Conservation (phyloP, 2,888 invertebrate genomes). For the Lasioglossum figueresi region DNA sequence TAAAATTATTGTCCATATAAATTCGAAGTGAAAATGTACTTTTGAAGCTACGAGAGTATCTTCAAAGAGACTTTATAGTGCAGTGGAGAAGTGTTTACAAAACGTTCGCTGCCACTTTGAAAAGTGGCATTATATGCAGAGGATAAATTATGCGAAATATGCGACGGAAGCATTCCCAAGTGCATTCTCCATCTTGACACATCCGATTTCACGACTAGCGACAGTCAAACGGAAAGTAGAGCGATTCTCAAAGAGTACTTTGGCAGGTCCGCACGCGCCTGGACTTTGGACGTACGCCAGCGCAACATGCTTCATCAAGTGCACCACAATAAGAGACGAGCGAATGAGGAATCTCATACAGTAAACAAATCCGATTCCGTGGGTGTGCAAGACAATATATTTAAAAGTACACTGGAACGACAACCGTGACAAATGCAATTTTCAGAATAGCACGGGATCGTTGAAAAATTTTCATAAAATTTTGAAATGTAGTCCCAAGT, state of each 20-base stretch:
- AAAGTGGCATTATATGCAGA: neutral
- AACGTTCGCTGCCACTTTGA: neutral
- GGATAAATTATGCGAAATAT: neutral
- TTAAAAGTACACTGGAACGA: neutral
- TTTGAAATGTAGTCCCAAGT: neutral
- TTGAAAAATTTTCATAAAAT: neutral
- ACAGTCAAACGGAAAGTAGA: slow-evolving; percentile 24
- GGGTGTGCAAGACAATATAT: neutral
- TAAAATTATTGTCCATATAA: neutral
- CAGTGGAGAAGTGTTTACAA: neutral
- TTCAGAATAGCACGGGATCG: neutral
- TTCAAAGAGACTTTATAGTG: neutral
- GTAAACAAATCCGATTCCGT: neutral
- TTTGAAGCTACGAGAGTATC: neutral
- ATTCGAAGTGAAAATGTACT: neutral
- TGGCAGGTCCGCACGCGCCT: slow-evolving; percentile 44
- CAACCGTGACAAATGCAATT: neutral
- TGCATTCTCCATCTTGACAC: neutral
- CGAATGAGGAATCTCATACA: neutral
- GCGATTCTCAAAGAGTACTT: slow-evolving; percentile 37
- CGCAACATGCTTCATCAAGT: slow-evolving; percentile 14
- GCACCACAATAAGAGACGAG: neutral
- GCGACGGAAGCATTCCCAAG: neutral
- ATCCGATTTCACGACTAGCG: neutral
- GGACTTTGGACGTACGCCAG: slow-evolving; percentile 55